phyloP scores from a whole-genome alignment of 2,113 vertebrate genomes.

The Hiodon alosoides region DNA sequence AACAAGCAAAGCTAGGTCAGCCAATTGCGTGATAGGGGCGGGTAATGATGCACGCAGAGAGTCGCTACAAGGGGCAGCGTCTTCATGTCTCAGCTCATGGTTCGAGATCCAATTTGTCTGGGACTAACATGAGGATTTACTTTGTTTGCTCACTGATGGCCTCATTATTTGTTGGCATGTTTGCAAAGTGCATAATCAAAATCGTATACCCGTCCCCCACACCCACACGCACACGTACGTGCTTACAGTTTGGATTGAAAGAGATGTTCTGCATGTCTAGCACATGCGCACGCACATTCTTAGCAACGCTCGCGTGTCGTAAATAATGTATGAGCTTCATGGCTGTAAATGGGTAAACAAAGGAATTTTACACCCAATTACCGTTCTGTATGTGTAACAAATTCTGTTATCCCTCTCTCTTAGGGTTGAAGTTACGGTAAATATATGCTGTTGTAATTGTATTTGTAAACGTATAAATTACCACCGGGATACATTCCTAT shows the following conservation, averaged over 20 bases:
- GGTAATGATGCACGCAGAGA: background rate
- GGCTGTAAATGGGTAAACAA: background rate
- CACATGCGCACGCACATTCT: background rate
- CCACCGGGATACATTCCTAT: no score
- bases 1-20: no score
- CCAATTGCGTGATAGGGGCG: no score
- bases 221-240: background rate
- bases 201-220: background rate
- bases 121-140: background rate
- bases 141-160: background rate
- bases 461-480: no score
- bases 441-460: background rate
- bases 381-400: background rate
- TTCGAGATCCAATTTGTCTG: background rate
- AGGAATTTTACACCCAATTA: background rate
- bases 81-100: background rate
- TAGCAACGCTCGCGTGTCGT: background rate
- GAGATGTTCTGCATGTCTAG: constrained; percentile 6
- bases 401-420: background rate
- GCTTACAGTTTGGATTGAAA: background rate
- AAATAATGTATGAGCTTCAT: constrained; percentile 10
- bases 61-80: background rate
- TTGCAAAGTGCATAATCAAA: background rate
- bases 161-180: background rate
- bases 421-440: background rate